Evolutionary conservation across 2,888 invertebrate genomes (phyloP).

Genomic region (Saturnia japonica): DNA sequence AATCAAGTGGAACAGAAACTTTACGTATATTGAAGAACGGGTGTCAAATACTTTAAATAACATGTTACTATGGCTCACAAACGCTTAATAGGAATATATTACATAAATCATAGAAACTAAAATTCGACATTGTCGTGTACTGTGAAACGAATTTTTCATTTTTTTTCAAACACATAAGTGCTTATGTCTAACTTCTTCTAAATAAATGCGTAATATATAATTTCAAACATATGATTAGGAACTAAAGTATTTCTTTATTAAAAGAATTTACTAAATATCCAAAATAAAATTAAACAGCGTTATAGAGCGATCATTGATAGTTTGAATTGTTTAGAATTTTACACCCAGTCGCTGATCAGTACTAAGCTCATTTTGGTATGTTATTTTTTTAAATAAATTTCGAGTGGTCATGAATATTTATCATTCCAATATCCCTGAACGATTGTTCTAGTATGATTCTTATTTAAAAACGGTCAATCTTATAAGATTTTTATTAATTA

Average conservation of each 20-base stretch:
- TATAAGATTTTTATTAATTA: constrained; percentile 27
- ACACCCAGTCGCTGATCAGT: not conserved
- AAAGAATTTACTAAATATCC: not conserved
- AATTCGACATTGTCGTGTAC: not conserved
- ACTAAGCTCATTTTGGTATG: not conserved
- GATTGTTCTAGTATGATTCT: not conserved
- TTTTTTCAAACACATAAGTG: not conserved
- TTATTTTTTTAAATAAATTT: not conserved
- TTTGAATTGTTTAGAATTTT: not conserved
- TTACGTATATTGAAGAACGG: not conserved
- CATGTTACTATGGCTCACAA: not conserved
- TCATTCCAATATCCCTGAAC: constrained; percentile 8
- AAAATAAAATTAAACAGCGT: not conserved
- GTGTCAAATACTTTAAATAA: not conserved
- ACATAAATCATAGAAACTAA: not conserved
- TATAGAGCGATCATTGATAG: too few species aligned
- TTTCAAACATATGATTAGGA: not conserved
- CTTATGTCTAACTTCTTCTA: not conserved
- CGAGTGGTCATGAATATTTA: not conserved
- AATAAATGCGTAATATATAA: constrained; percentile 5
- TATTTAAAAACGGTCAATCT: constrained; percentile 22
- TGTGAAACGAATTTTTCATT: not conserved
- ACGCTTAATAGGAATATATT: not conserved
- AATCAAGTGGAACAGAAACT: not conserved
- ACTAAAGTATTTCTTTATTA: not conserved